Evolutionary conservation across 2,113 vertebrate genomes (phyloP), one percentile per base, ranked within the genome.

Genomic region (Cyanoderma ruficeps): DNA sequence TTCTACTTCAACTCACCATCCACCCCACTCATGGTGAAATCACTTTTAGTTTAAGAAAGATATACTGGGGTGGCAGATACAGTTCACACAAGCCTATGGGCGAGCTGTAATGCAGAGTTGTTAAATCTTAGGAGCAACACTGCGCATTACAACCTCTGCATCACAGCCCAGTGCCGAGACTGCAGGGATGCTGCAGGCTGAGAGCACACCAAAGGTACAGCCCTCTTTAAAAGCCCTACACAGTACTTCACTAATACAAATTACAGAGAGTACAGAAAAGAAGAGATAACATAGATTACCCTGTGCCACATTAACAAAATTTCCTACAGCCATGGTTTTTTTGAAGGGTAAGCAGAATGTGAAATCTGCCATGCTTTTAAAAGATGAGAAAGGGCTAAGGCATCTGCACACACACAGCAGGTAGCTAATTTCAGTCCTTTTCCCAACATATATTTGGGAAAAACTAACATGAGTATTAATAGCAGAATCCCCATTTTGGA

Each of bases 111-210:
- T 89, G 90, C 94, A 65, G 90, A 96, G 93, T 4, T 89, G 80
- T 92, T 96, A 94, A 95, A 93, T 89, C 93, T 70, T 52, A 44
- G 69, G 53, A 96, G 95, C 72, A 87, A 72, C 50, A n/a, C 85
- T 95, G 90, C 46, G 42, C 91, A 84, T 95, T 89, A 70, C 82
- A 95, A 95, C 65, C 87, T 70, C 96, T 94, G 93, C 96, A 93
- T 89, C 92, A 76, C 60, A 94, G 85, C 87, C 89, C 80, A 11
- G 74, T 0, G 23, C 87, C 2, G 37, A 55, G 81, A 95, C 96
- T 97, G 96, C 96, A 89, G 96, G 71, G 70, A 57, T 68, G 69
- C 90, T 90, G 96, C 96, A 93, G 94, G 85, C 13, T 47, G 55
- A 91, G 74, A 87, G 80, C 11, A 3, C 28, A 83, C 68, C 85